Evolutionary conservation across 2,888 invertebrate species (phyloP), one percentile per base, ranked within the genome.

Genomic region (Diachrysia chrysitis): DNA sequence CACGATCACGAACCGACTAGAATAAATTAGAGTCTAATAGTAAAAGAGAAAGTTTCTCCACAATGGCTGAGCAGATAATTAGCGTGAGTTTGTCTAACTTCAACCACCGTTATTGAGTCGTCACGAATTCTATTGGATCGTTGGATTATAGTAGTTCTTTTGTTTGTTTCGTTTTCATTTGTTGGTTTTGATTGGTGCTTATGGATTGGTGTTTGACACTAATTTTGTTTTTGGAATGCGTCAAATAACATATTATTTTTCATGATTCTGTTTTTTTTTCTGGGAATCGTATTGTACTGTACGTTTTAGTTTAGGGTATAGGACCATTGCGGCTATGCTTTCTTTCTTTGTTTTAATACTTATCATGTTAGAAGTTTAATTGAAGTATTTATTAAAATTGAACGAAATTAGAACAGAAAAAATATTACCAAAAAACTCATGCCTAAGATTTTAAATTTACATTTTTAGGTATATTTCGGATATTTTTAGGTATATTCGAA

Each of bases 1-100:
- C 62, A 60, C 72, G 66, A 69, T 78, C 81, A 76, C 83, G 83
- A 72, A 61, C 55, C 61, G 58, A 60, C 42, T 67, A 53, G 78
- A 72, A 80, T 80, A 81, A 66, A 82, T 81, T 80, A 82, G 73
- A 78, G 71, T 78, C 78, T 76, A 69, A 78, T 82, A 68, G 72
- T 68, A 73, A 82, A 82, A 74, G 83, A 80, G 81, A 81, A 81
- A 81, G 81, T 80, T 65, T 51, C 14, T 67, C 35, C 53, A 77
- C 81, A 81, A 72, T 79, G 66, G 67, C 51, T 61, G 35, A 23
- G 56, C 46, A 21, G 48, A 58, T 80, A 82, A 82, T 81, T 82
- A 81, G 60, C 65, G 64, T 53, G 69, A 64, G 63, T 29, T 75
- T 78, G 68, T 58, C 78, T 78, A 68, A 78, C 65, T 78, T 73